Base-by-base conservation (phyloP, 2,113 vertebrate species). In the Sceloporus undulatus region DNA sequence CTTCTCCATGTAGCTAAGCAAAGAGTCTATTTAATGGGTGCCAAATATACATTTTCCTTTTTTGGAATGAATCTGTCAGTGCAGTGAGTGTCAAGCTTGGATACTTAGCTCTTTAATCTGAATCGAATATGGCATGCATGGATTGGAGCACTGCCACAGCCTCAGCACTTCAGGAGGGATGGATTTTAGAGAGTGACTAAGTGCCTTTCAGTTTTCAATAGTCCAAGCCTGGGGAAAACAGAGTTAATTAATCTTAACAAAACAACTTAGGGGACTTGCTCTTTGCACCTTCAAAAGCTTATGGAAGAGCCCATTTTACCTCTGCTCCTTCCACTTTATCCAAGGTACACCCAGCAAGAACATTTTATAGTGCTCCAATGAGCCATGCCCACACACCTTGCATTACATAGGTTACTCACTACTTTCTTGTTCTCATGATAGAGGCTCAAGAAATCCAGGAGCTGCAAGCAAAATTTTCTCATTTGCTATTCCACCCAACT, bases 21-120 rank as follows among this genome's bases (percentile, higher is more conserved):
- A 34, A 1, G 13, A 18, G 40, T 48, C 86, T 79, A 34, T 62
- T 65, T 80, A 79, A 34, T 14, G 88, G 86, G 74, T 23, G 1
- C 88, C 8, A 0, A 83, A 87, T 76, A 87, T 82, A 25, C 73
- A 18, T 88, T 90, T 92, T 76, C 71, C 79, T 87, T 4, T 81
- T 38, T 62, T 62, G 0, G 2, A 75, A 85, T 2, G 87, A 82
- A 90, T 88, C 88, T 91, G 86, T 86, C 93, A 5, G n/a, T 0
- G 0, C 0, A 0, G 14, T 0, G 0, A 27, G 68, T 0, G n/a
- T 18, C 85, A 6, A 16, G 0, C 68, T 78, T 21, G 6, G 9
- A 56, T 40, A 54, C 40, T 3, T 71, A 86, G 48, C n/a, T 23
- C 11, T 86, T 73, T 0, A 8, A 70, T 68, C 21, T 78, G 82